Base-by-base conservation (phyloP, 2,888 invertebrate genomes). In the Eupithecia abbreviata region DNA sequence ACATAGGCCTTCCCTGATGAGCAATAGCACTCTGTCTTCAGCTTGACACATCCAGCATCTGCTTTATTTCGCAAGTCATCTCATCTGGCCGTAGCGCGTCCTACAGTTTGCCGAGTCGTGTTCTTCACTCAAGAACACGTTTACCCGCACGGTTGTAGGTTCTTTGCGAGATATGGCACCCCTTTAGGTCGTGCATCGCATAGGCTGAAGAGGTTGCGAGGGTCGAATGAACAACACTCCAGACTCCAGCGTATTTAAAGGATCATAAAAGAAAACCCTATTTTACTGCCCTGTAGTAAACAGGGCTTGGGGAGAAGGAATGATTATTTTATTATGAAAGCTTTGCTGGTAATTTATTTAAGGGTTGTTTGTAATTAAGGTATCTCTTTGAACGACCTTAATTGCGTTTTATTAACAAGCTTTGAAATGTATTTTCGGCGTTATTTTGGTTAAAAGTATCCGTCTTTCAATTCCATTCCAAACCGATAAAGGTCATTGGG, bases 201-300 rank as follows among this genome's bases (percentile, higher is more conserved):
- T 30, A 30, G 30, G 30, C 30, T 30, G 30, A 30, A 30, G 30
- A 30, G 30, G 30, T 30, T 30, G 30, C 30, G 30, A 30, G 30
- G 30, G 30, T 30, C 30, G 30, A 30, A 30, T 30, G 30, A 30
- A 0, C 13, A 49, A 49, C 13, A 51, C 51, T 15, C 51, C 51
- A 0, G 15, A 51, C 51, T 15, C 51, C 51, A 0, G 15, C 1
- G 5, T 51, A 15, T 51, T 15, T 5, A 51, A 15, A 13, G 49
- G 49, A 49, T 12, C 49, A 49, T 5, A 15, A 51, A 51, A 15
- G 51, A 51, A 51, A 15, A 51, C 51, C 51, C 5, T 51, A 15
- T 15, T 51, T 51, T 71, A 72, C 65, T 49, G 41, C 41, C 58
- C 45, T 45, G 18, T 58, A 30, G 45, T 47, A 65, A 72, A 72